A percentile compares a stretch with the other conserved stretches of the same genome.
phyloP scores from a whole-genome alignment of 2,797 vertebrate species.

The Limosa lapponica region DNA sequence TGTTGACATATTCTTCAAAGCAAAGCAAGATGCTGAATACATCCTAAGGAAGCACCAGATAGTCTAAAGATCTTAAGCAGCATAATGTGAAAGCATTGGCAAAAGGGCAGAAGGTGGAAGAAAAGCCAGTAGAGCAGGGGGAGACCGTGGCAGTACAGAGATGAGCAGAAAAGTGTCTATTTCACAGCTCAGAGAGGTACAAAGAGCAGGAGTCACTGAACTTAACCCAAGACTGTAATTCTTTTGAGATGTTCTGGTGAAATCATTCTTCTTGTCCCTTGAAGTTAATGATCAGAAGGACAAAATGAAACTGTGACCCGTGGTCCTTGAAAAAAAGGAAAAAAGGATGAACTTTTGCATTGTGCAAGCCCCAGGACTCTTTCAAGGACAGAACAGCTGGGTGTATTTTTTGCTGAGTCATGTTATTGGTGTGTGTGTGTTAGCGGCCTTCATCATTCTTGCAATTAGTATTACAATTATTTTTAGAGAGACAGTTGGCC shows the following conservation, averaged over 20 bases:
- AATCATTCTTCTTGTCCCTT: slow-evolving; percentile 32
- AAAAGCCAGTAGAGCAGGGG: not conserved
- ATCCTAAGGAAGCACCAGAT: not conserved
- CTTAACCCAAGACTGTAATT: not conserved
- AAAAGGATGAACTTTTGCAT: not conserved
- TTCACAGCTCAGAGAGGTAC: not conserved
- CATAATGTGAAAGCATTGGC: not conserved
- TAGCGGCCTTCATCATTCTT: not conserved
- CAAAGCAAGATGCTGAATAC: not conserved
- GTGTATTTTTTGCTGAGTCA: slow-evolving; percentile 39
- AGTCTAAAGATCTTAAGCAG: not conserved
- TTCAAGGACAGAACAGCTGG: not conserved
- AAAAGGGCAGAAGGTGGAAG: not conserved
- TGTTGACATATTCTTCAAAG: not conserved
- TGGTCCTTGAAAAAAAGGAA: not conserved
- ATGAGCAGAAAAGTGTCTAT: not conserved
- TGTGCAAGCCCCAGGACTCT: not conserved
- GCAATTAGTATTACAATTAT: slow-evolving; percentile 25
- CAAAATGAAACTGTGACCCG: slow-evolving; percentile 40
- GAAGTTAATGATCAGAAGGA: slow-evolving; percentile 65
- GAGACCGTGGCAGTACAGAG: not conserved
- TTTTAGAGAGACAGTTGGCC: slow-evolving; percentile 4
- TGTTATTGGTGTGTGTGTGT: not conserved
- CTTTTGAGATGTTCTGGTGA: not conserved
- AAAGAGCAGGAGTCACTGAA: not conserved